These are phyloP conservation scores for Drosophila triauraria DNA, from an alignment of 1,140 invertebrate genomes.

Conservation along the genomic window DNA sequence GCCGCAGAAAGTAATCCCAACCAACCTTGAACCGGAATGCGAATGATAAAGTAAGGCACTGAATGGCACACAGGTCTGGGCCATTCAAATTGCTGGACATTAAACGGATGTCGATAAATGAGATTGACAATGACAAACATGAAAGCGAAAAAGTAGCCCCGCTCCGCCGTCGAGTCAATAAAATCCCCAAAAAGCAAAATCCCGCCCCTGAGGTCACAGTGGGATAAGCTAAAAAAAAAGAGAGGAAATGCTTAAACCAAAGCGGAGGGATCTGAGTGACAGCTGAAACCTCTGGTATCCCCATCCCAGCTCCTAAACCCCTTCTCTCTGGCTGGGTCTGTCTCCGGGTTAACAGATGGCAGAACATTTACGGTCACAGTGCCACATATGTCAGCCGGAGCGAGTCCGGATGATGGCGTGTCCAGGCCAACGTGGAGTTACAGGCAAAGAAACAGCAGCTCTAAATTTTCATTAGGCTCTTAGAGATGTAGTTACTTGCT, in stretches of 20 bases:
- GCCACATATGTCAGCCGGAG: constrained; percentile 66
- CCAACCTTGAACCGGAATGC: constrained; percentile 58
- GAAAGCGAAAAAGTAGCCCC: constrained; percentile 73
- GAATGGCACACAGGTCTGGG: constrained; percentile 45
- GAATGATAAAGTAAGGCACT: constrained; percentile 40
- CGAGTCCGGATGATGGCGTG: constrained; percentile 44
- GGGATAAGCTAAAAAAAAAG: constrained; percentile 44
- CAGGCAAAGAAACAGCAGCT: constrained; percentile 5
- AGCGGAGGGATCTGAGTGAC: constrained; percentile 58
- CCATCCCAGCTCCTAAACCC: neutral
- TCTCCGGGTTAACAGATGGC: constrained; percentile 75
- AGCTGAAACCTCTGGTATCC: constrained; percentile 27
- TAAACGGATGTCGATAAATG: constrained; percentile 80
- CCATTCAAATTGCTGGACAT: constrained; percentile 74
- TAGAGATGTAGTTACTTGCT: neutral
- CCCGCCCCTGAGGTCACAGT: constrained; percentile 67
- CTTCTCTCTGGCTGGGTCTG: neutral
- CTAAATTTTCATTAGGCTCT: neutral
- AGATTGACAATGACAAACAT: constrained; percentile 83
- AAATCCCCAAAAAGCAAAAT: constrained; percentile 66
- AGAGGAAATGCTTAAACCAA: constrained; percentile 64
- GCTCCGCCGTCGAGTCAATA: constrained; percentile 61
- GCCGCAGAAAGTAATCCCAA: constrained; percentile 15
- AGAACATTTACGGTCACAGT: constrained; percentile 77
- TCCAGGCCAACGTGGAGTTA: constrained; percentile 2